A percentile compares a stretch with the other conserved stretches of the same genome.
Conservation (phyloP, 2,888 invertebrate species). For the Eupithecia insigniata region DNA sequence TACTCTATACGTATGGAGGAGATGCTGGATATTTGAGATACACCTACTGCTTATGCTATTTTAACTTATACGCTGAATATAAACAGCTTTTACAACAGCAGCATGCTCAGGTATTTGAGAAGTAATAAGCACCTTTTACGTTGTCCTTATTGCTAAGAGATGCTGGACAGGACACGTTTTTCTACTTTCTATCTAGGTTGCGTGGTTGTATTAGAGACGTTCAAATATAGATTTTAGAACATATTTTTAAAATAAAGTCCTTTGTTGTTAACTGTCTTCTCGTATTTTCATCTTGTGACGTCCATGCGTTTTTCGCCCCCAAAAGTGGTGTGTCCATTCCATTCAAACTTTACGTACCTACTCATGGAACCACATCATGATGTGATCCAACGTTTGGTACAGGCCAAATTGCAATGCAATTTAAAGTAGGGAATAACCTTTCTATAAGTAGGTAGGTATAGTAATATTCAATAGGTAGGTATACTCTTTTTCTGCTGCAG, state of each 20-base stretch:
- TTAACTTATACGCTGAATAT: not conserved
- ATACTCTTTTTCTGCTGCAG: too few species aligned
- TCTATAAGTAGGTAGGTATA: too few species aligned
- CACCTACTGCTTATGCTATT: not conserved
- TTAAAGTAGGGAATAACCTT: too few species aligned
- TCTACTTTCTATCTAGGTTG: not conserved
- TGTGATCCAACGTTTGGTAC: too few species aligned
- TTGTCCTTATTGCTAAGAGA: not conserved
- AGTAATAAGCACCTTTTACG: not conserved
- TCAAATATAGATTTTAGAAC: not conserved
- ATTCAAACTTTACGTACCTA: not conserved
- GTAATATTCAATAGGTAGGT: too few species aligned
- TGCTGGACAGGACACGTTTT: not conserved
- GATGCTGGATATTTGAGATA: constrained; percentile 69
- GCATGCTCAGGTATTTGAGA: not conserved
- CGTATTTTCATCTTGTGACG: not conserved
- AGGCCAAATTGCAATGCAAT: not conserved
- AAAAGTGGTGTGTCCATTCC: not conserved
- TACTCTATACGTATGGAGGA: constrained; percentile 86
- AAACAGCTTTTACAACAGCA: not conserved
- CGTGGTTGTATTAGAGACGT: not conserved
- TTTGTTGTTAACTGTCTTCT: not conserved
- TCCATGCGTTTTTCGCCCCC: not conserved
- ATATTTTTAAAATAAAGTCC: not conserved
- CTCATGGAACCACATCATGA: not conserved